A percentile compares a stretch with the other conserved stretches of the same genome.
Evolutionary conservation across 1,140 invertebrate species (phyloP).

Genomic region (Battus philenor): DNA sequence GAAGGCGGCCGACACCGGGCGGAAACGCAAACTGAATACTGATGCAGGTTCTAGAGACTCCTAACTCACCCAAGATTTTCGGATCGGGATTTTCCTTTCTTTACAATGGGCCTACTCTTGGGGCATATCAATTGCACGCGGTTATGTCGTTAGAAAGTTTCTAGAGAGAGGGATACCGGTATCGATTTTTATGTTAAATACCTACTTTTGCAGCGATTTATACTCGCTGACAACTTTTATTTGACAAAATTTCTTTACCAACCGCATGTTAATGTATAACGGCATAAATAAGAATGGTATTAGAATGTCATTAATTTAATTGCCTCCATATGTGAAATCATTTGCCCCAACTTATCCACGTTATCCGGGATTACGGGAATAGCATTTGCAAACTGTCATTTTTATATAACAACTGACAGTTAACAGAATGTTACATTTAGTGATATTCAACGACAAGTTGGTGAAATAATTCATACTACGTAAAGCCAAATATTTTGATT

Average conservation of each 20-base stretch:
- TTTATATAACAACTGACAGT: no score
- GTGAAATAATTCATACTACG: no score
- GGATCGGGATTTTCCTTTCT: constrained; percentile 74
- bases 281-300: background rate
- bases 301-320: constrained; percentile 6
- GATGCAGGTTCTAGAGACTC: constrained; percentile 51
- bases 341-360: background rate
- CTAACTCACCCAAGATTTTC: constrained; percentile 73
- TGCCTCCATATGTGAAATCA: background rate
- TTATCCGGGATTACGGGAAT: constrained; percentile 1
- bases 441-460: no score
- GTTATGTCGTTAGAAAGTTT: constrained; percentile 76
- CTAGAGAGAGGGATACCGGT: constrained; percentile 43
- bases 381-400: background rate
- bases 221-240: background rate
- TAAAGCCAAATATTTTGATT: no score
- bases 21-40: constrained; percentile 55
- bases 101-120: constrained; percentile 74
- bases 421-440: no score
- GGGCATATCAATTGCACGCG: constrained; percentile 75
- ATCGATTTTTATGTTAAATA: constrained; percentile 67
- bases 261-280: constrained; percentile 1
- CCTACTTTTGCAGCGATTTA: constrained; percentile 19
- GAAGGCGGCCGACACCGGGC: constrained; percentile 58
- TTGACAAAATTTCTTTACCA: no score